Evolutionary conservation across 2,888 invertebrate species (phyloP).

Genomic region (Watsonalla cultraria): DNA sequence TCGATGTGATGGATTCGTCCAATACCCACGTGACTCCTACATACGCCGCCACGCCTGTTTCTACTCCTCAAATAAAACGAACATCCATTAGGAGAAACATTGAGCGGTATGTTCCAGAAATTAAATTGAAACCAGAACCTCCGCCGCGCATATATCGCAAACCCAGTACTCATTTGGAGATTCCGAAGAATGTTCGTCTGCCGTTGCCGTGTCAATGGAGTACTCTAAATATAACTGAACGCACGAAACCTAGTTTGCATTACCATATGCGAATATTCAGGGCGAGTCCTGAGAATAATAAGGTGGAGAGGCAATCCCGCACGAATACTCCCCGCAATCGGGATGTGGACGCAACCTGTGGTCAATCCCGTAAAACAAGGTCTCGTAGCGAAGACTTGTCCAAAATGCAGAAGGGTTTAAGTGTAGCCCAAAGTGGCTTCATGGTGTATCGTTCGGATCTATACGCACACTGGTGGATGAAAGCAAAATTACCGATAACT

Average conservation of each 20-base stretch:
- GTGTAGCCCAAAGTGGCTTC: conserved; percentile 62
- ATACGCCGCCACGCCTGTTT: conserved; percentile 62
- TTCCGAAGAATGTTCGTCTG: conserved; percentile 69
- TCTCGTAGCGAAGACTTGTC: conserved; percentile 71
- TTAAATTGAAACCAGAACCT: conserved; percentile 64
- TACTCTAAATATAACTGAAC: conserved; percentile 69
- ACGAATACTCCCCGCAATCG: conserved; percentile 54
- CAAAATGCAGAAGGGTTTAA: conserved; percentile 63
- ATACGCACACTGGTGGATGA: conserved; percentile 96
- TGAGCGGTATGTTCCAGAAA: conserved; percentile 62
- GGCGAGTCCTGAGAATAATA: conserved; percentile 45
- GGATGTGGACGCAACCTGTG: conserved; percentile 35
- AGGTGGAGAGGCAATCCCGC: conserved; percentile 47
- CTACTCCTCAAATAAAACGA: conserved; percentile 69
- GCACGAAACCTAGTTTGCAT: conserved; percentile 68
- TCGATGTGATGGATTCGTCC: conserved; percentile 75
- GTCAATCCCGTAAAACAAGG: conserved; percentile 52
- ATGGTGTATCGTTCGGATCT: conserved; percentile 88
- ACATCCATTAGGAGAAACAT: conserved; percentile 70
- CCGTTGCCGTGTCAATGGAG: conserved; percentile 67
- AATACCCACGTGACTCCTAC: conserved; percentile 74
- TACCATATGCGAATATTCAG: conserved; percentile 75
- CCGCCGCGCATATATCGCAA: conserved; percentile 68
- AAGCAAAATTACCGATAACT: conserved; percentile 86
- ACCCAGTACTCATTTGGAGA: conserved; percentile 66